These are phyloP conservation scores for Chaetops frenatus DNA, from an alignment of 2,113 vertebrate species.

Conservation along the genomic window DNA sequence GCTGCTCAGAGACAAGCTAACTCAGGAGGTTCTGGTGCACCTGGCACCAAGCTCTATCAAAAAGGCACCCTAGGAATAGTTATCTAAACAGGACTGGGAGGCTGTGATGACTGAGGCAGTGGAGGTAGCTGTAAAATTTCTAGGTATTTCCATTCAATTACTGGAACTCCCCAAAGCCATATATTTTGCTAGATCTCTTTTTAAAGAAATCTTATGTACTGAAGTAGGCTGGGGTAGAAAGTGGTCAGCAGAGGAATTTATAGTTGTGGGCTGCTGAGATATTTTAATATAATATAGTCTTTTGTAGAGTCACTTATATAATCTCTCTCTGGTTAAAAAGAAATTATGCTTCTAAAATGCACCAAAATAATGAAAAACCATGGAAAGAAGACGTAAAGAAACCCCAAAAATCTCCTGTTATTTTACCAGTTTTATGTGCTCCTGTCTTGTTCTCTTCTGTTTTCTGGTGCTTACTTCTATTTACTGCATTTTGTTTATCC, in stretches of 20 bases:
- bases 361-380: background rate
- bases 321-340: background rate
- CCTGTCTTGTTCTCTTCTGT: background rate
- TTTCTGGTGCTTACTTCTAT: conserved; percentile 23
- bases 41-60: background rate
- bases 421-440: background rate
- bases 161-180: background rate
- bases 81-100: background rate
- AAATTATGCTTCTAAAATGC: background rate
- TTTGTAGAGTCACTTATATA: background rate
- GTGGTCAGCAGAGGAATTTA: background rate
- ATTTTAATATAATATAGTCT: background rate
- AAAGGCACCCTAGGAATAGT: background rate
- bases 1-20: background rate
- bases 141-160: background rate
- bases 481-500: conserved; percentile 4
- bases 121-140: background rate
- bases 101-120: background rate
- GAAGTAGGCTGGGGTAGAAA: background rate
- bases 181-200: background rate
- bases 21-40: background rate
- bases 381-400: background rate
- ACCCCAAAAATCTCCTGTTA: background rate
- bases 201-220: background rate
- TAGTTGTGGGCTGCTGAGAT: background rate